Base-by-base conservation (phyloP, 2,113 vertebrate species). In the Dascyllus trimaculatus region DNA sequence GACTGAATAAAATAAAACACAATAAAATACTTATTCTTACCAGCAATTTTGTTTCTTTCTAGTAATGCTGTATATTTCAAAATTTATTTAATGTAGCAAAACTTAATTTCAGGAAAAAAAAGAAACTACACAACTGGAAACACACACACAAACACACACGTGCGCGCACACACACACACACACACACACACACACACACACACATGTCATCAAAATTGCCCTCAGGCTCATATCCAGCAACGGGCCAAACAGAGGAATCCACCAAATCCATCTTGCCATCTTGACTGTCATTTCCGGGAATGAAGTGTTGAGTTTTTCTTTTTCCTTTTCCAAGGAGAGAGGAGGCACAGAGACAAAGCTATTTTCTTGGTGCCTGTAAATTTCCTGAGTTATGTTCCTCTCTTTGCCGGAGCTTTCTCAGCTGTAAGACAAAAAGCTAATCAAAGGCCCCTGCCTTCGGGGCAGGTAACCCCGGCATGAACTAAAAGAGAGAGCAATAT, bases 401-500 rank as follows among this genome's bases (percentile, higher is more conserved):
- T 79, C 81, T 92, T 92, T 83, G 80, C 93, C 84, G 92, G 92
- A 93, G 92, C 93, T 92, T 95, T 95, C 75, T 93, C 94, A 92
- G 89, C 93, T 78, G 60, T 94, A 92, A 93, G 93, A 96, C 24
- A 81, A 92, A 96, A 95, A 95, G 93, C 93, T 94, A 94, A 95
- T 96, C 95, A 96, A 95, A 95, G 91, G 88, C 86, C 91, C 82
- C 65, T 95, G 91, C 95, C 95, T 94, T 91, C 87, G 80, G 94
- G 95, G 74, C 93, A 92, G 93, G 89, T 96, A 96, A 95, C 94
- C 95, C 93, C 89, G 85, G 82, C 65, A 81, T 96, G 96, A 97
- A 95, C 95, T 95, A 94, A 95, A 92, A 88, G 80, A 91, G 89
- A 86, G 89, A 90, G 95, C 95, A 95, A 95, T 95, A 95, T 93